A percentile compares a stretch with the other conserved stretches of the same genome.
phyloP scores from a whole-genome alignment of 1,140 invertebrate species.

The Eumeta japonica region DNA sequence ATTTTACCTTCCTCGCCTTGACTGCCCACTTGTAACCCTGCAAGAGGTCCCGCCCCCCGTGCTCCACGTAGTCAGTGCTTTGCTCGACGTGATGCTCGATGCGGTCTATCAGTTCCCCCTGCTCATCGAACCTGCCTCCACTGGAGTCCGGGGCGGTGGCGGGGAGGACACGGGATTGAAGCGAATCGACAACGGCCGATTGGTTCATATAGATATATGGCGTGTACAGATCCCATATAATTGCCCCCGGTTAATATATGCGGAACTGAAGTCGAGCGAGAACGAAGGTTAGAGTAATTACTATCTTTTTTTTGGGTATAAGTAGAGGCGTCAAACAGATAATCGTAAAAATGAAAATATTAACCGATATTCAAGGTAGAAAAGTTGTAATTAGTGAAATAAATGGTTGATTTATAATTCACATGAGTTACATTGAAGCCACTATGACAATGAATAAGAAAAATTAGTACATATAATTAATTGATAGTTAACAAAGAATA shows the following conservation, averaged over 20 bases:
- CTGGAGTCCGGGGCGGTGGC: slow-evolving; percentile 37
- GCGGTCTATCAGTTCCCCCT: slow-evolving; percentile 90
- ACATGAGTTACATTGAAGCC: too few relatives aligned
- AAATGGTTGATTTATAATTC: too few relatives aligned
- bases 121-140: slow-evolving; percentile 51
- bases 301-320: too few relatives aligned
- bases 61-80: slow-evolving; percentile 76
- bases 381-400: too few relatives aligned
- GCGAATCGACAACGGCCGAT: slow-evolving; percentile 24
- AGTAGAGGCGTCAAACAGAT: too few relatives aligned
- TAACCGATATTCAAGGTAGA: too few relatives aligned
- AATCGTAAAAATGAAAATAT: too few relatives aligned
- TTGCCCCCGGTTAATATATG: not conserved
- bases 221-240: slow-evolving; percentile 4
- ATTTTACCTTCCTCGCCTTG: slow-evolving; percentile 88
- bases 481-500: slow-evolving; percentile 8
- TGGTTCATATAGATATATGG: slow-evolving; percentile 38
- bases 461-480: slow-evolving; percentile 2
- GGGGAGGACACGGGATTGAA: slow-evolving; percentile 32
- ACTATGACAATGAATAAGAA: too few relatives aligned
- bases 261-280: not conserved
- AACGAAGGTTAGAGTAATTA: too few relatives aligned
- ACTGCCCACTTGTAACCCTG: slow-evolving; percentile 79
- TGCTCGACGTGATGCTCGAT: slow-evolving; percentile 89
- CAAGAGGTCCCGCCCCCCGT: slow-evolving; percentile 74